phyloP scores from a whole-genome alignment of 2,113 vertebrate species.

The Corapipo altera region DNA sequence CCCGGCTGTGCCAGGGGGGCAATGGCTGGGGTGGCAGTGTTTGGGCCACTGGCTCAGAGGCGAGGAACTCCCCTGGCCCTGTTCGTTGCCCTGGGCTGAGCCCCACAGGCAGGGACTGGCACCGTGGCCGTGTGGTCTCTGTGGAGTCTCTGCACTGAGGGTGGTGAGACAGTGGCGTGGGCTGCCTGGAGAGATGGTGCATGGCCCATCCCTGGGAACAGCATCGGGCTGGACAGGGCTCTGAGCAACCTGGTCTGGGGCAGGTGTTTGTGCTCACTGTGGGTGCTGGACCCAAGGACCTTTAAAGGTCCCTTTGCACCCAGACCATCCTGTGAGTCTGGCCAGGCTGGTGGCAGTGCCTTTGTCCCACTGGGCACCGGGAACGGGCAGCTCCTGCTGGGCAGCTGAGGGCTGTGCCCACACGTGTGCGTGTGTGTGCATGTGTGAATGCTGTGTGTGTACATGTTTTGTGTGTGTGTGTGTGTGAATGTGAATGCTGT shows the following conservation, averaged over 20 bases:
- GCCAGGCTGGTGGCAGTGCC: neutral
- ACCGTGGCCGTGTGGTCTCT: fast-evolving
- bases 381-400: fast-evolving
- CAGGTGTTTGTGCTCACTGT: neutral
- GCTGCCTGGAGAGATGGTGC: neutral
- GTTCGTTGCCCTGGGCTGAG: fast-evolving
- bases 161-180: neutral
- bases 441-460: neutral
- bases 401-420: fast-evolving
- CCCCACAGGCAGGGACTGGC: neutral
- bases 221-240: neutral
- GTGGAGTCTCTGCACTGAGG: neutral
- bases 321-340: neutral
- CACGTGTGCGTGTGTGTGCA: neutral
- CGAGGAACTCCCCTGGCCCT: neutral
- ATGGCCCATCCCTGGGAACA: neutral
- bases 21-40: neutral
- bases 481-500: too few relatives aligned
- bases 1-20: neutral
- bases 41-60: neutral
- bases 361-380: fast-evolving
- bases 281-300: neutral
- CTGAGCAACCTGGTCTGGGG: neutral
- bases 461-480: neutral
- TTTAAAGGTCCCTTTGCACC: neutral